Base-by-base conservation (phyloP, 2,888 invertebrate genomes). In the Protonemura montana region DNA sequence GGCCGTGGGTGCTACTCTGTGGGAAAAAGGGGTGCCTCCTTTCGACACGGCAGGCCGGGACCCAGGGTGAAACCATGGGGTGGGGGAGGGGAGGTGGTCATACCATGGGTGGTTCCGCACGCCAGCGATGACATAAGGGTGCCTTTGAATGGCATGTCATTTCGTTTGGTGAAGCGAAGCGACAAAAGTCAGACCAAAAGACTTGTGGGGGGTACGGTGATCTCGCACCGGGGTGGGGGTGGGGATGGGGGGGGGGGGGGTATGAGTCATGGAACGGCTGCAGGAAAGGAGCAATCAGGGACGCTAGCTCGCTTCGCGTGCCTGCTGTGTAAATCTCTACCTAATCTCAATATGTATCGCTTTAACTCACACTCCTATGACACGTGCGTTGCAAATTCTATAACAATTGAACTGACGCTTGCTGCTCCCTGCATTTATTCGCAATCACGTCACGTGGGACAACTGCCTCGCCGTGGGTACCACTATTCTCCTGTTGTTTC, bases 171-270 rank as follows among this genome's bases (percentile, higher is more conserved):
- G 84, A 88, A 87, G 87, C 88, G 87, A 86, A 87, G 88, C 87
- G 89, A 89, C 88, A 88, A 88, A 89, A 88, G 89, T 89, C 88
- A 88, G 88, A 87, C 87, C 88, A 84, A 86, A n/a, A 85, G 84
- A 82, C 41, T 5, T 35, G 84, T n/a, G 21, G 10, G 86, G 78
- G 27, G 30, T 27, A 7, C 76, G 42, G 27, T 27, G 42, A 76
- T 21, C 6, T 21, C n/a, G 16, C 35, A 35, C 30, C n/a, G 82
- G 82, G 41, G 30, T 7, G 0, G 86, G 26, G 16, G 26, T 21
- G 86, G 83, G 76, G 26, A 7, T 42, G 86, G 82, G 42, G 26
- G 81, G 82, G 76, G 76, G 84, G 76, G 76, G 59, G 29, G 27
- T 1, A 59, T 84, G 84, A 84, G 27, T 84, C 84, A 84, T 84